These are phyloP conservation scores for Epicauta chinensis DNA, from an alignment of 1,140 invertebrate species.

Conservation along the genomic window DNA sequence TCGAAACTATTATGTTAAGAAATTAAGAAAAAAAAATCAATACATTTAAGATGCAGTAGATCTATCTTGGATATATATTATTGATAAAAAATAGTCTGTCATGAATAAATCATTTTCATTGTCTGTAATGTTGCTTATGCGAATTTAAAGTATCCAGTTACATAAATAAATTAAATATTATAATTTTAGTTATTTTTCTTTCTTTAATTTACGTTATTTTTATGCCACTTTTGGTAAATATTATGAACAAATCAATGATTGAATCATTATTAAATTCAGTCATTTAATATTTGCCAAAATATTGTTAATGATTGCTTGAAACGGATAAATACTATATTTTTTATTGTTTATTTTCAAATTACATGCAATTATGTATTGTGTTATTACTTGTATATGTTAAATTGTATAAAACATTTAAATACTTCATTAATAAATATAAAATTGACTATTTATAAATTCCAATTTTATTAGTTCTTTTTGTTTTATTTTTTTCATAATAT, in stretches of 20 bases:
- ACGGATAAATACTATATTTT: conserved; percentile 1
- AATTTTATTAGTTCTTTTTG: not conserved
- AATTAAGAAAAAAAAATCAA: conserved; percentile 5
- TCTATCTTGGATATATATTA: conserved; percentile 11
- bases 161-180: not conserved
- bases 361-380: conserved; percentile 9
- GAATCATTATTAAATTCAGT: not conserved
- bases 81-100: not conserved
- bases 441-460: conserved; percentile 15
- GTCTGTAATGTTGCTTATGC: not conserved
- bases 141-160: not conserved
- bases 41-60: conserved; percentile 5
- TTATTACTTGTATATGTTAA: conserved; percentile 32
- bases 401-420: conserved; percentile 30
- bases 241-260: no score
- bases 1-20: conserved; percentile 2
- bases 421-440: conserved; percentile 12
- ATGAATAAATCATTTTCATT: no score
- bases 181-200: not conserved
- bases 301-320: not conserved
- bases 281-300: not conserved
- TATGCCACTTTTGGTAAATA: no score
- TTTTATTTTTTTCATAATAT: conserved; percentile 11
- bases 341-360: conserved; percentile 17
- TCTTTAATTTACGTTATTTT: no score